phyloP scores from a whole-genome alignment of 2,888 invertebrate species.

The Xylophagus ater region DNA sequence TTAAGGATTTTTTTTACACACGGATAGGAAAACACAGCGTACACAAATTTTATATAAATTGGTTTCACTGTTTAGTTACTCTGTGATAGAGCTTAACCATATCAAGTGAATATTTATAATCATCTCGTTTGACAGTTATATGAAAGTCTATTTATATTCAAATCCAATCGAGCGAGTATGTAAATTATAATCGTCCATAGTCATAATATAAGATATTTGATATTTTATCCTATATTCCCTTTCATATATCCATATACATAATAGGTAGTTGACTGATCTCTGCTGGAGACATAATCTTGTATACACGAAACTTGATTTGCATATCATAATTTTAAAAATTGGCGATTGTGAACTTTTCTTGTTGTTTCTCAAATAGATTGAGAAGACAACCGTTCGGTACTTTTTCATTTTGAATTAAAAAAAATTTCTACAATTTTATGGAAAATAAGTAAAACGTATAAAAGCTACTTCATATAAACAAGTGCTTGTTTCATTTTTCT shows the following conservation, averaged over 20 bases:
- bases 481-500: too few species aligned
- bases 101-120: constrained; percentile 11
- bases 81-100: constrained; percentile 4
- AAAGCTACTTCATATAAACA: too few species aligned
- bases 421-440: constrained; percentile 7
- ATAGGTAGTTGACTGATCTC: background rate
- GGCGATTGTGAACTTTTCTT: constrained; percentile 1
- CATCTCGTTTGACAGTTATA: constrained; percentile 12
- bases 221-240: background rate
- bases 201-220: background rate
- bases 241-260: background rate
- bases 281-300: background rate
- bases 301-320: constrained; percentile 5
- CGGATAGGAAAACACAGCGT: too few species aligned
- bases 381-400: too few species aligned
- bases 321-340: constrained; percentile 1
- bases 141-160: constrained; percentile 10
- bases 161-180: background rate
- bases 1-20: too few species aligned
- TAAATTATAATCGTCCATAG: background rate
- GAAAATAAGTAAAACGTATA: constrained; percentile 7
- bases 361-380: too few species aligned
- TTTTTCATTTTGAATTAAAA: too few species aligned
- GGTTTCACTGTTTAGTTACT: background rate
- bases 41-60: too few species aligned